Percentiles rank a stretch among this genome's conserved stretches.
Evolutionary conservation across 2,888 invertebrate species (phyloP).

Genomic region (Palloptera scutellata): DNA sequence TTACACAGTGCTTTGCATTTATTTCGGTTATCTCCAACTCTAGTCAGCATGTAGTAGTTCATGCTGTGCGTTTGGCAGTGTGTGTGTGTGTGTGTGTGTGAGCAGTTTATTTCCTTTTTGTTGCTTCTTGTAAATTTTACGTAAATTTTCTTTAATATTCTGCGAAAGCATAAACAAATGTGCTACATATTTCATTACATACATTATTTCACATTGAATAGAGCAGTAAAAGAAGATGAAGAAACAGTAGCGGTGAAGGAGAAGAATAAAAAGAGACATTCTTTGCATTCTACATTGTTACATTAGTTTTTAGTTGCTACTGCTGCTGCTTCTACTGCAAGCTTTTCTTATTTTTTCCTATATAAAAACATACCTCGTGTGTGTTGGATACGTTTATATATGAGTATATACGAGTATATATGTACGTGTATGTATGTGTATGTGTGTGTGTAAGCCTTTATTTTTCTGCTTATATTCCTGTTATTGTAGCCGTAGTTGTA

Average conservation of each 20-base stretch:
- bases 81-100: too few relatives aligned
- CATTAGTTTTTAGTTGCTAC: background rate
- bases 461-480: background rate
- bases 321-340: background rate
- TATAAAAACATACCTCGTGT: too few relatives aligned
- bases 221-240: too few relatives aligned
- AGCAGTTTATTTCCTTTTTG: too few relatives aligned
- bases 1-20: too few relatives aligned
- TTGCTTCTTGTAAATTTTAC: background rate
- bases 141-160: slow-evolving; percentile 6
- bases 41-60: too few relatives aligned
- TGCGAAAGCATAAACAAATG: background rate
- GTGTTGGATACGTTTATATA: too few relatives aligned
- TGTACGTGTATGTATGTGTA: background rate
- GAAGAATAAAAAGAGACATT: too few relatives aligned
- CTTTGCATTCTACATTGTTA: background rate
- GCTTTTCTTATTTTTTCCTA: background rate
- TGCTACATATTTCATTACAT: background rate
- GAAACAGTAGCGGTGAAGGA: too few relatives aligned
- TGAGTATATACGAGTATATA: background rate
- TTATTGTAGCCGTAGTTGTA: background rate
- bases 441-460: background rate
- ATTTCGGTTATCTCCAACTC: too few relatives aligned
- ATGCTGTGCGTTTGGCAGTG: too few relatives aligned
- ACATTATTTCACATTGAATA: background rate